A percentile compares a stretch with the other conserved stretches of the same genome.
phyloP scores from a whole-genome alignment of 2,797 vertebrate genomes.

The Nasua narica region DNA sequence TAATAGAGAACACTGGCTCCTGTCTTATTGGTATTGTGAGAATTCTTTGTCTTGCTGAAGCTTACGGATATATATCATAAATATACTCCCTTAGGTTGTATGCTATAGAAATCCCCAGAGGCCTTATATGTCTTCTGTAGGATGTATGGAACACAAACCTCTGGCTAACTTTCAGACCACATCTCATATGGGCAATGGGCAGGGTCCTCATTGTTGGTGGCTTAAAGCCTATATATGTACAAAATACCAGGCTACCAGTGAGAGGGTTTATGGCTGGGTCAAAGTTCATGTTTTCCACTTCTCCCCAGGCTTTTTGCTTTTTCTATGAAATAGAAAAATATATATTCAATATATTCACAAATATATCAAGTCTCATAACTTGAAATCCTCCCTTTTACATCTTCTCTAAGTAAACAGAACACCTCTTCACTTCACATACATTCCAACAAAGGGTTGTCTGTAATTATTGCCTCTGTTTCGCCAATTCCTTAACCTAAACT shows the following conservation, averaged over 20 bases:
- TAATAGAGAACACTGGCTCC: not conserved
- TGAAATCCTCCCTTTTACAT: not conserved
- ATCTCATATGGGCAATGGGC: not conserved
- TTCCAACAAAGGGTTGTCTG: not conserved
- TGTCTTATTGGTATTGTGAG: not conserved
- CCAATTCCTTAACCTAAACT: not conserved
- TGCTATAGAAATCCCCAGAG: not conserved
- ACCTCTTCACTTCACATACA: not conserved
- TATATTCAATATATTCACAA: not conserved
- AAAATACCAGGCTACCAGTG: not conserved
- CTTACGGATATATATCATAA: not conserved
- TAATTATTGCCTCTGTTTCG: not conserved
- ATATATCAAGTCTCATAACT: not conserved
- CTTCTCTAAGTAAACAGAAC: not conserved
- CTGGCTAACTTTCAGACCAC: not conserved
- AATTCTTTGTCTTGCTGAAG: not conserved
- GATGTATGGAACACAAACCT: not conserved
- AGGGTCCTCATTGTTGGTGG: not conserved
- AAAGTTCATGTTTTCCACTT: not conserved
- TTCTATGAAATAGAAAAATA: not conserved
- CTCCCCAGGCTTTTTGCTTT: not conserved
- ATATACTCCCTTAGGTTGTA: not conserved
- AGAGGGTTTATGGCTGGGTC: not conserved
- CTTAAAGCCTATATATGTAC: not conserved
- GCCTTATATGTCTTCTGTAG: not conserved